Evolutionary conservation across 2,797 vertebrate species (phyloP), one percentile per base, ranked within the genome.

Genomic region (Poeciliopsis gracilis): DNA sequence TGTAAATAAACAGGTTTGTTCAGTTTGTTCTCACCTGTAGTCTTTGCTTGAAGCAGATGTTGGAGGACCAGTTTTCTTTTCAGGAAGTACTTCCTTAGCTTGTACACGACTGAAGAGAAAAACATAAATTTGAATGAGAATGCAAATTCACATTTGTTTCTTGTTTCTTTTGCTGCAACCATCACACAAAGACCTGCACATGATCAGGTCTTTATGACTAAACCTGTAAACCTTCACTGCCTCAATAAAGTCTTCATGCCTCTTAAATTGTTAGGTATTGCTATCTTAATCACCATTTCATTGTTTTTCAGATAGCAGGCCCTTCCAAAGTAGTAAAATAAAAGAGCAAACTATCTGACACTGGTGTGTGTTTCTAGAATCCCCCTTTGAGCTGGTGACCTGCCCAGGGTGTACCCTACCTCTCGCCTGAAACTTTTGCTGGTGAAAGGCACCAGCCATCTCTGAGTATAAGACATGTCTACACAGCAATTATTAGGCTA

Each of bases 11-110:
- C 18, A 76, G 36, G 0, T n/a, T 15, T 16, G 4, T n/a, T 15
- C 0, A 0, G 46, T 71, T 38, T 72, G 16, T 33, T 77, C 85
- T 91, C 80, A 94, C 94, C 51, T 84, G 85, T 92, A 94, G 72
- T 81, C 87, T 75, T 86, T 79, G 41, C 92, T 93, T 20, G 57
- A 57, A 13, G 77, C 72, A 1, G 74, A 6, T 7, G 49, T 4
- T 30, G 23, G 45, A 8, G 71, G n/a, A 1, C 23, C 7, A 1
- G 20, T 72, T 45, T 87, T 91, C 77, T 79, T 90, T 4, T 66
- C 69, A 75, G 75, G 23, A 7, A 13, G 7, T 1, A 4, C 18
- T 57, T 8, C 46, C 1, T 43, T 61, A 70, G 73, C 79, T 33
- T 81, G 72, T 25, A 83, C 85, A 79, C 86, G 73, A 20, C 92